Evolutionary conservation across 2,888 invertebrate genomes (phyloP).

Genomic region (Andrena trimmerana): DNA sequence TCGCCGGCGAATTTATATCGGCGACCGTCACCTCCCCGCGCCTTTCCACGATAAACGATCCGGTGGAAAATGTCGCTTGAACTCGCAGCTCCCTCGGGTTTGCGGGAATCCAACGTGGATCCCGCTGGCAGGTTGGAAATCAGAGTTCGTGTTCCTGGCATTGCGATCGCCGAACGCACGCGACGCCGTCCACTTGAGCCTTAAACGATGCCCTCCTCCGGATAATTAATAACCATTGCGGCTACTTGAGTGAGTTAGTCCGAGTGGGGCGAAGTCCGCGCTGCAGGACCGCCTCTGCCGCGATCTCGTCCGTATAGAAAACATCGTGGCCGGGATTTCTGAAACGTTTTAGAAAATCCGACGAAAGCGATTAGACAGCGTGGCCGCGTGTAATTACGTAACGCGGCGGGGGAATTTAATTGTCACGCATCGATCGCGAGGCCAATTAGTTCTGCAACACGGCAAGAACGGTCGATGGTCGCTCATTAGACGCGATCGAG

Average conservation of each 20-base stretch:
- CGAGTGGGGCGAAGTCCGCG: constrained; percentile 52
- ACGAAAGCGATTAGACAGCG: fast-evolving
- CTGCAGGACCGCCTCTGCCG: constrained; percentile 25
- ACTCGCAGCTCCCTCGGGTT: too few relatives aligned
- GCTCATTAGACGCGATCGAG: constrained; percentile 4
- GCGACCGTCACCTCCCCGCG: constrained; percentile 3
- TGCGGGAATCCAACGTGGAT: too few relatives aligned
- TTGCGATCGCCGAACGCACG: constrained; percentile 22
- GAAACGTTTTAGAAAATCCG: background rate
- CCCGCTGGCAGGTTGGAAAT: constrained; percentile 17
- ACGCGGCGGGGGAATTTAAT: constrained; percentile 10
- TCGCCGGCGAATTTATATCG: constrained; percentile 47
- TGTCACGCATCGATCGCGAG: background rate
- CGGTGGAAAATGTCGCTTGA: background rate
- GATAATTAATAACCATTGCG: constrained; percentile 71
- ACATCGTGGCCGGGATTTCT: background rate
- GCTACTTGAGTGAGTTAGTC: constrained; percentile 66
- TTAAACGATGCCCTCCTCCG: constrained; percentile 52
- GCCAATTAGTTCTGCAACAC: constrained; percentile 9
- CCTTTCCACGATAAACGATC: constrained; percentile 2
- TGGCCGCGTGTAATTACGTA: background rate
- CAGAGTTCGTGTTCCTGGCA: constrained; percentile 25
- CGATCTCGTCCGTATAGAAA: constrained; percentile 7
- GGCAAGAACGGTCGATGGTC: background rate
- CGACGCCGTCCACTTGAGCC: constrained; percentile 59